phyloP scores from a whole-genome alignment of 2,888 invertebrate genomes.

The Aporophyla lueneburgensis region DNA sequence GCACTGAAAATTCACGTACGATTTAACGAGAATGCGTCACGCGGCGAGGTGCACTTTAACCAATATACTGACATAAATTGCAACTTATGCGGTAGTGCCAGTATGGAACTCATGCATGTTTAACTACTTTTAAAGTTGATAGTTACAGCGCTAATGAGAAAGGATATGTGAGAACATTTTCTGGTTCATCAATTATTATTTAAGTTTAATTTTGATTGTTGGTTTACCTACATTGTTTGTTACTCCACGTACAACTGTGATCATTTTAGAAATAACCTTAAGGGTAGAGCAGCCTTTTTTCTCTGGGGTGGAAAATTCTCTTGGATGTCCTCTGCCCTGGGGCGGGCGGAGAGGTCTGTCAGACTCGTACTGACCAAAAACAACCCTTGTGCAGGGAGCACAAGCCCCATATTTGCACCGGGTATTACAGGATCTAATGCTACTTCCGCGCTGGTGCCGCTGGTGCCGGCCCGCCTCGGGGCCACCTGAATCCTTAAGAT shows the following conservation, averaged over 20 bases:
- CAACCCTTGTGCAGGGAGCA: too few species aligned
- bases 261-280: neutral
- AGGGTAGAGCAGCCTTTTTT: too few species aligned
- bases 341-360: too few species aligned
- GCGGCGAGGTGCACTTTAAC: constrained; percentile 48
- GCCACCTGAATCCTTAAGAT: too few species aligned
- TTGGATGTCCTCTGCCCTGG: too few species aligned
- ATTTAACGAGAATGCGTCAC: constrained; percentile 57
- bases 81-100: constrained; percentile 32
- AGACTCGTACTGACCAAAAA: too few species aligned
- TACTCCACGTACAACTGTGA: too few species aligned
- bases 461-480: too few species aligned
- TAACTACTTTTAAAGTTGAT: constrained; percentile 49
- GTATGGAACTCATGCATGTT: constrained; percentile 36
- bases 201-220: neutral
- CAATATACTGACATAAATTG: constrained; percentile 56
- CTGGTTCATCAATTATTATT: constrained; percentile 20
- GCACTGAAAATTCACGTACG: constrained; percentile 51
- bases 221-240: neutral
- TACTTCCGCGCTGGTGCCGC: too few species aligned
- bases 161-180: constrained; percentile 23
- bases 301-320: too few species aligned
- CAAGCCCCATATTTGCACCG: too few species aligned
- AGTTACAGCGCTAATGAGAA: constrained; percentile 35
- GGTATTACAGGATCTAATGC: too few species aligned